Evolutionary conservation across 2,113 vertebrate genomes (phyloP), one percentile per base, ranked within the genome.

Genomic region (Forbesichthys papilliferus): DNA sequence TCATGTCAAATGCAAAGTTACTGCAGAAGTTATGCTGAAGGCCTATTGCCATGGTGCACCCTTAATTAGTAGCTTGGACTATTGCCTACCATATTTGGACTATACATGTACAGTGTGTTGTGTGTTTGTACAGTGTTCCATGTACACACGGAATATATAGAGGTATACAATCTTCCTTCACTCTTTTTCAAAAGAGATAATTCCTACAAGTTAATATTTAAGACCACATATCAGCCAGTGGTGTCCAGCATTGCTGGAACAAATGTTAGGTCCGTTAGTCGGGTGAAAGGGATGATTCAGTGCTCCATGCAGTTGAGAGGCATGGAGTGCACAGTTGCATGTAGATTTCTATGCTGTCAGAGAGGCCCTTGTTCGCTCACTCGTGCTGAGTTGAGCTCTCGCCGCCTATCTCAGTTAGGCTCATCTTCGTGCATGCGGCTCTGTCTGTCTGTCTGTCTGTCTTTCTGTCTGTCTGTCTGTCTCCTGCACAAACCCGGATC

Each of bases 251-350:
- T 20, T 65, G 72, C 74, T 53, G 46, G 77, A 82, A 80, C 78
- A 85, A 80, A 87, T 85, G 57, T 84, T 81, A 79, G 14, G 62
- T 70, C 61, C 9, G 61, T 49, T 5, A 16, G n/a, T 46, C 84
- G 78, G 81, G 81, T 86, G 79, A 90, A 87, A 88, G 89, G 84
- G 87, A 89, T 85, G 87, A 89, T 89, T 88, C 83, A 91, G 77
- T 16, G 27, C 16, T 10, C 48, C 69, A 82, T 80, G 81, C 75
- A 82, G 86, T 80, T 80, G 82, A 79, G 84, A 84, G 85, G 68
- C 47, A 75, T 64, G 83, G 88, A 82, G 89, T 85, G 84, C 82
- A 81, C 84, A 77, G 85, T 78, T 84, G 86, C 86, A 88, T 91
- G 75, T 91, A 83, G 86, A 89, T 88, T 77, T 72, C 80, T 61